phyloP scores from a whole-genome alignment of 2,888 invertebrate genomes.

The Muschampia staudingeri region DNA sequence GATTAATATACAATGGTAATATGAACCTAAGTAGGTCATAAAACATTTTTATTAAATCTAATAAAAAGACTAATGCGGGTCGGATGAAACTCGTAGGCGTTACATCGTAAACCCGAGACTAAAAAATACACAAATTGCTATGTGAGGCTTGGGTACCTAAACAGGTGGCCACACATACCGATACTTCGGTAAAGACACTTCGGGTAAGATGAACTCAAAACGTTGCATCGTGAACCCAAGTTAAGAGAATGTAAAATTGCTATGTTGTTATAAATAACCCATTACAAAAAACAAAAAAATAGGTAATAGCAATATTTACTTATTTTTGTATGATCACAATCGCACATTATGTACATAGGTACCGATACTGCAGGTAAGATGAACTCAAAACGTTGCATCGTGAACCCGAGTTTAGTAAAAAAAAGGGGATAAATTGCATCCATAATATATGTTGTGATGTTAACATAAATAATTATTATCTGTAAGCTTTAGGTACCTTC shows the following conservation, averaged over 20 bases:
- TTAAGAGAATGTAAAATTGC: neutral
- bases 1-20: neutral
- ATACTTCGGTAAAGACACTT: neutral
- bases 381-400: constrained; percentile 14
- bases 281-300: neutral
- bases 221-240: constrained; percentile 12
- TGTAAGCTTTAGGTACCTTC: neutral
- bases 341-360: neutral
- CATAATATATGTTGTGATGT: neutral
- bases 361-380: neutral
- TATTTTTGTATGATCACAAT: neutral
- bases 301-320: neutral
- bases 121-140: neutral
- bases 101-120: constrained; percentile 3
- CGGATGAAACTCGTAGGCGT: neutral
- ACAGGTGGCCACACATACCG: neutral
- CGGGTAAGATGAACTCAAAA: constrained; percentile 15
- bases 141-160: neutral
- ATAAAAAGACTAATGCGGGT: constrained; percentile 11
- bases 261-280: neutral
- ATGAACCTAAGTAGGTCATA: neutral
- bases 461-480: neutral
- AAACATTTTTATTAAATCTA: neutral
- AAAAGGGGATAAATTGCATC: neutral
- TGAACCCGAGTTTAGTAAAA: neutral